Conservation (phyloP, 2,113 vertebrate species). For the Heterotis niloticus region DNA sequence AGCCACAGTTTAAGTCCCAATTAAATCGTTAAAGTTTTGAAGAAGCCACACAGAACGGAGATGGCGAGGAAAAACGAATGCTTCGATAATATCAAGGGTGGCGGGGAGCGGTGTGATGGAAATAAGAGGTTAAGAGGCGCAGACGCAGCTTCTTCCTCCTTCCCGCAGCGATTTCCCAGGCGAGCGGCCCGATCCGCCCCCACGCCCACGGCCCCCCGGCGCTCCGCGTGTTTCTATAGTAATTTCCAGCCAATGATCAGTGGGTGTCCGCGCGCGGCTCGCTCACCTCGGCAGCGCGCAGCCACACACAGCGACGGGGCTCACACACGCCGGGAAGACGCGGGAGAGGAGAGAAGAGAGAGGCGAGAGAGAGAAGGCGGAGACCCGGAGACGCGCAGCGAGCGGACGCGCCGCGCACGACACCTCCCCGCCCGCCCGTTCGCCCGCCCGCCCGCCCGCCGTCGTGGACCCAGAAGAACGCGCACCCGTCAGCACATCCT, state of each 20-base stretch:
- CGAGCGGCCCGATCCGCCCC: conserved; percentile 57
- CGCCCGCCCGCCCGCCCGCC: conserved; percentile 28
- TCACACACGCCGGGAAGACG: too few relatives aligned
- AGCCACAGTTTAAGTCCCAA: conserved; percentile 62
- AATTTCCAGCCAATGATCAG: conserved; percentile 87
- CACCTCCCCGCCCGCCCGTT: conserved; percentile 43
- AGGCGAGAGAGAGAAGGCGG: too few relatives aligned
- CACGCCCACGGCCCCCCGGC: conserved; percentile 54
- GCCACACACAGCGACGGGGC: conserved; percentile 82
- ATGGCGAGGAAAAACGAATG: too few relatives aligned
- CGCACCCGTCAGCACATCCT: too few relatives aligned
- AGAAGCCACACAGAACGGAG: conserved; percentile 31
- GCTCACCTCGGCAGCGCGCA: conserved; percentile 81
- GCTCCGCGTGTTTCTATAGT: conserved; percentile 76
- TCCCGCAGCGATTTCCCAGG: conserved; percentile 51
- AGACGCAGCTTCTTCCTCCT: conserved; percentile 39
- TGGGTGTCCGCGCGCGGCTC: conserved; percentile 84
- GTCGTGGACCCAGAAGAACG: too few relatives aligned
- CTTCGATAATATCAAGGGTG: too few relatives aligned
- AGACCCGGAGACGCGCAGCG: conserved; percentile 60
- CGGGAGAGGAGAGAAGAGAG: too few relatives aligned
- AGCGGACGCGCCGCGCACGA: conserved; percentile 57
- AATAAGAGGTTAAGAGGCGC: conserved; percentile 37
- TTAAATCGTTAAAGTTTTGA: conserved; percentile 66
- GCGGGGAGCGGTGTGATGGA: conserved; percentile 23